Evolutionary conservation across 1,140 invertebrate genomes (phyloP), one percentile per base, ranked within the genome.

Genomic region (Lepeophtheirus salmonis): DNA sequence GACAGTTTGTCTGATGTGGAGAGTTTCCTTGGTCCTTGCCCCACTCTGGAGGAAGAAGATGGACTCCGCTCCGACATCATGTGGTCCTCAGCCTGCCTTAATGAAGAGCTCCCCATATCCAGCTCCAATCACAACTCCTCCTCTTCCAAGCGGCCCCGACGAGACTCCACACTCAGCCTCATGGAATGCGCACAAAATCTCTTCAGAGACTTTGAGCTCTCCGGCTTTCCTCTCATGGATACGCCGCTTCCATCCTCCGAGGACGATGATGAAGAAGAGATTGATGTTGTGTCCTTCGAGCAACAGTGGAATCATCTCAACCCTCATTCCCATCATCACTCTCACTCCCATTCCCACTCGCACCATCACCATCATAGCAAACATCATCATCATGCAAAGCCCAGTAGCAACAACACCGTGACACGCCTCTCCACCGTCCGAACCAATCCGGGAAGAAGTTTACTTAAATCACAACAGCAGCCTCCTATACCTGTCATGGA

Each of bases 221-320:
- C 26, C 13, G 55, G 55, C 23, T 57, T 25, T 4, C 22, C 55
- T n/a, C 25, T 57, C 23, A 57, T 57, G 13, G 22, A 17, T 25
- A 57, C 17, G 20, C 21, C 21, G 50, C n/a, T 16, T 10, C n/a
- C 50, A 41, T 41, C 30, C 30, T 41, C 30, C 6, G 26, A 30
- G 14, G 55, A 57, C 25, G 23, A 57, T 25, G 55, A 57, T 14
- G 55, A 57, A 16, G 55, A 57, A 10, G 55, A 57, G 25, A 57
- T 57, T 57, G 55, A 57, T 23, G 55, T 57, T 14, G 55, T 57
- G 12, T 17, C 20, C 13, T 20, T 16, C 21, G 52, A 54, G 18
- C 55, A 24, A n/a, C 22, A 41, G 20, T 14, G 26, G 55, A 21
- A 26, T 23, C 3, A 57, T n/a, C 22, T 17, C 13, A 17, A 18